Evolutionary conservation across 1,140 invertebrate genomes (phyloP).

Genomic region (Stenopsyche tienmushanensis): DNA sequence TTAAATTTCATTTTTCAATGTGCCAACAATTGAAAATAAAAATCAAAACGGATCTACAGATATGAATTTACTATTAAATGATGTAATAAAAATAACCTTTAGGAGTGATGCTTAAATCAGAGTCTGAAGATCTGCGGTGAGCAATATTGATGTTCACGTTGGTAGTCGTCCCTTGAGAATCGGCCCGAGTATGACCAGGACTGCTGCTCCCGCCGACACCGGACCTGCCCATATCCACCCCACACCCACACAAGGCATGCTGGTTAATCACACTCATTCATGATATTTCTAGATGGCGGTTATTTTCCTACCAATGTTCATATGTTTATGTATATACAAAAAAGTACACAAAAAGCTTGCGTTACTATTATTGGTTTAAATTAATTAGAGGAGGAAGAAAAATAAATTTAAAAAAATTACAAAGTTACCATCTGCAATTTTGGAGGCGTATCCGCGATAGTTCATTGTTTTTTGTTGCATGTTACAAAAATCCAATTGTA

Average conservation of each 20-base stretch:
- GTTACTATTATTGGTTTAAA: not conserved
- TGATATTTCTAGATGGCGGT: slow-evolving; percentile 12
- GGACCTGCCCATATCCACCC: slow-evolving; percentile 34
- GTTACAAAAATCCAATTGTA: too few relatives aligned
- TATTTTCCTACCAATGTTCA: not conserved
- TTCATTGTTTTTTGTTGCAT: not conserved
- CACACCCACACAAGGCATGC: slow-evolving; percentile 40
- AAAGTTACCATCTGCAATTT: not conserved
- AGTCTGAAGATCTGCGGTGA: slow-evolving; percentile 85
- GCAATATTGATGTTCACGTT: slow-evolving; percentile 59
- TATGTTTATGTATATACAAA: not conserved
- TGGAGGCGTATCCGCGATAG: not conserved
- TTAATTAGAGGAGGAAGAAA: not conserved
- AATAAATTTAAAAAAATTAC: not conserved
- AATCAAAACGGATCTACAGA: not conserved
- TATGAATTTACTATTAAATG: not conserved
- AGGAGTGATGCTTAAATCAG: slow-evolving; percentile 87
- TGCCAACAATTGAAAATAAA: not conserved
- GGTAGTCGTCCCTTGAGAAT: slow-evolving; percentile 54
- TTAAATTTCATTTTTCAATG: not conserved
- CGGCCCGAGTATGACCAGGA: slow-evolving; percentile 49
- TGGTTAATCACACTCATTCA: slow-evolving; percentile 36
- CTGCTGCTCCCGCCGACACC: slow-evolving; percentile 26
- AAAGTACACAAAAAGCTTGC: not conserved
- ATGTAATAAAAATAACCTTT: slow-evolving; percentile 66